phyloP scores from a whole-genome alignment of 1,140 invertebrate species.

The Hyposmocoma kahamanoa region DNA sequence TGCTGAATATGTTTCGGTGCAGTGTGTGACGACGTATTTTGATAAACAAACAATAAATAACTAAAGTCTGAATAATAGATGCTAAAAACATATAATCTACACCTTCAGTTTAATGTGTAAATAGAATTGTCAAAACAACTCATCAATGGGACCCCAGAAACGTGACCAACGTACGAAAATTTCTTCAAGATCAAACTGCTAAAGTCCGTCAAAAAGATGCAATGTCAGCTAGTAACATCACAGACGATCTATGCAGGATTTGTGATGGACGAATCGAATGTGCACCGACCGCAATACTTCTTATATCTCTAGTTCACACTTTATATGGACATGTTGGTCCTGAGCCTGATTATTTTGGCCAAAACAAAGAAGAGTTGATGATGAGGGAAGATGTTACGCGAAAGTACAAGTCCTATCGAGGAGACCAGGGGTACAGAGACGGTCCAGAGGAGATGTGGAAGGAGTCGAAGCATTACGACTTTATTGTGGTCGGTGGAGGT shows the following conservation, averaged over 20 bases:
- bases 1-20: too few relatives aligned
- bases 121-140: neutral
- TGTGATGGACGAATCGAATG: constrained; percentile 62
- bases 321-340: constrained; percentile 50
- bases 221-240: constrained; percentile 48
- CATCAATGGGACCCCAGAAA: neutral
- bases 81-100: too few relatives aligned
- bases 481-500: constrained; percentile 52
- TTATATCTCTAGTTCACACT: constrained; percentile 54
- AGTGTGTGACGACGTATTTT: too few relatives aligned
- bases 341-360: constrained; percentile 53
- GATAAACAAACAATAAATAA: too few relatives aligned
- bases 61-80: too few relatives aligned
- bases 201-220: constrained; percentile 51
- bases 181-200: too few relatives aligned
- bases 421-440: constrained; percentile 16
- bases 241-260: constrained; percentile 58
- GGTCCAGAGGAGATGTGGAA: constrained; percentile 8
- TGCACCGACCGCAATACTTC: constrained; percentile 57
- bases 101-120: too few relatives aligned
- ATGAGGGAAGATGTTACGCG: constrained; percentile 5
- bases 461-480: constrained; percentile 41
- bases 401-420: constrained; percentile 8
- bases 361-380: constrained; percentile 17
- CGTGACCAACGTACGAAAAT: too few relatives aligned